A percentile compares a stretch with the other conserved stretches of the same genome.
phyloP scores from a whole-genome alignment of 2,797 vertebrate species.

The Platalea minor region DNA sequence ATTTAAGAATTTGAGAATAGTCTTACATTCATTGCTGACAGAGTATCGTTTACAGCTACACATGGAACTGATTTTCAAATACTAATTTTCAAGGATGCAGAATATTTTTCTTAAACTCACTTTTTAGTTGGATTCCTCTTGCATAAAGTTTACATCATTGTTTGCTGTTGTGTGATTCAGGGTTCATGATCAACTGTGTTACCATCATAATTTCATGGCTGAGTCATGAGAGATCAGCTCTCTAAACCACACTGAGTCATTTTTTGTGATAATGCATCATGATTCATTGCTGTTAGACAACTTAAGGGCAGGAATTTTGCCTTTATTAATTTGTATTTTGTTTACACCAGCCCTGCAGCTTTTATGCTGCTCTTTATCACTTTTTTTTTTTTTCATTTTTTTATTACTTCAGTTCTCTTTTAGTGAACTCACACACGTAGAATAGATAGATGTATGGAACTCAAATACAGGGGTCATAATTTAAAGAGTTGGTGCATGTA shows the following conservation, averaged over 20 bases:
- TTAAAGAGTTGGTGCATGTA: background rate
- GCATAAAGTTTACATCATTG: background rate
- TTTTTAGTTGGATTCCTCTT: background rate
- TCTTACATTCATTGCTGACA: background rate
- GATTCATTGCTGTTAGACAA: background rate
- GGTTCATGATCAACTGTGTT: background rate
- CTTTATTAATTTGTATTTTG: background rate
- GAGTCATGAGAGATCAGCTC: constrained; percentile 23
- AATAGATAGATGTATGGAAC: background rate
- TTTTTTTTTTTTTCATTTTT: background rate
- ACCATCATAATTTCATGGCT: background rate
- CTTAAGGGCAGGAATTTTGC: background rate
- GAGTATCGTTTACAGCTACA: background rate
- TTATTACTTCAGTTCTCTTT: background rate
- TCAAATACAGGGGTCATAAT: background rate
- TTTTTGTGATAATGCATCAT: background rate
- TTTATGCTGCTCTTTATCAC: background rate
- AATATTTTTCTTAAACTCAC: background rate
- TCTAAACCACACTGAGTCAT: constrained; percentile 4
- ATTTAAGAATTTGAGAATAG: background rate
- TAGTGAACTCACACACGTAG: background rate
- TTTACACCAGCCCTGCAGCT: background rate
- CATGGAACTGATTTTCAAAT: background rate
- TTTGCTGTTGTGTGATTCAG: background rate
- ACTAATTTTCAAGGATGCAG: background rate